phyloP scores from a whole-genome alignment of 2,888 invertebrate species.

The Trissolcus japonicus region DNA sequence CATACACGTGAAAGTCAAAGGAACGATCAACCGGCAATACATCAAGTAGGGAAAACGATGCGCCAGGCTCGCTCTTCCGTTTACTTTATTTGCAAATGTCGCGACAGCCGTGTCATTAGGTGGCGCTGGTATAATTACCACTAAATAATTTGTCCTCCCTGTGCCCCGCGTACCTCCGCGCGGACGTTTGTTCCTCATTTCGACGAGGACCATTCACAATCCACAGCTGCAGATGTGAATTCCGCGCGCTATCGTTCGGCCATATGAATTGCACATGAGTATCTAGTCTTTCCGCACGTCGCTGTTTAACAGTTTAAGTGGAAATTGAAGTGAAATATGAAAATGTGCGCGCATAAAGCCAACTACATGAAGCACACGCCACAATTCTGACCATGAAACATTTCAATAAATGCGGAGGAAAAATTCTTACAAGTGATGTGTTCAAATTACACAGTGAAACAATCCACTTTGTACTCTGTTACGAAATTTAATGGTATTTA shows the following conservation, averaged over 20 bases:
- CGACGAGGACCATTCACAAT: slow-evolving; percentile 63
- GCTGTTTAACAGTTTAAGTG: slow-evolving; percentile 69
- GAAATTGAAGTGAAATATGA: slow-evolving; percentile 74
- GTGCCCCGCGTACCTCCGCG: slow-evolving; percentile 41
- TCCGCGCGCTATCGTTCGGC: slow-evolving; percentile 64
- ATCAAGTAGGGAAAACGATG: slow-evolving; percentile 39
- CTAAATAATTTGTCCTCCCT: slow-evolving; percentile 70
- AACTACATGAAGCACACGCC: slow-evolving; percentile 51
- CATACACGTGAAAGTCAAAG: slow-evolving; percentile 29
- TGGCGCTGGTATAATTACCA: slow-evolving; percentile 69
- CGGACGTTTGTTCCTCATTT: slow-evolving; percentile 55
- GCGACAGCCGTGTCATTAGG: slow-evolving; percentile 63
- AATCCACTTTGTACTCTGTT: no score
- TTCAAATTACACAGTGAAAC: slow-evolving; percentile 18
- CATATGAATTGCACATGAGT: slow-evolving; percentile 73
- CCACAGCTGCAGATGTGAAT: slow-evolving; percentile 68
- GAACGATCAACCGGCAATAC: slow-evolving; percentile 49
- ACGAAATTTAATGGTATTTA: no score
- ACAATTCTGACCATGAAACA: slow-evolving; percentile 53
- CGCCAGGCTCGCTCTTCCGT: slow-evolving; percentile 39
- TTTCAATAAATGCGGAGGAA: slow-evolving; percentile 54
- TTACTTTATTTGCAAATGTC: slow-evolving; percentile 57
- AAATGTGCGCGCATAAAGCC: slow-evolving; percentile 64
- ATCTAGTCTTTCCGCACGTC: slow-evolving; percentile 68
- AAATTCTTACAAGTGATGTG: slow-evolving; percentile 47